Conservation (phyloP, 2,888 invertebrate species). For the Onchidella celtica region DNA sequence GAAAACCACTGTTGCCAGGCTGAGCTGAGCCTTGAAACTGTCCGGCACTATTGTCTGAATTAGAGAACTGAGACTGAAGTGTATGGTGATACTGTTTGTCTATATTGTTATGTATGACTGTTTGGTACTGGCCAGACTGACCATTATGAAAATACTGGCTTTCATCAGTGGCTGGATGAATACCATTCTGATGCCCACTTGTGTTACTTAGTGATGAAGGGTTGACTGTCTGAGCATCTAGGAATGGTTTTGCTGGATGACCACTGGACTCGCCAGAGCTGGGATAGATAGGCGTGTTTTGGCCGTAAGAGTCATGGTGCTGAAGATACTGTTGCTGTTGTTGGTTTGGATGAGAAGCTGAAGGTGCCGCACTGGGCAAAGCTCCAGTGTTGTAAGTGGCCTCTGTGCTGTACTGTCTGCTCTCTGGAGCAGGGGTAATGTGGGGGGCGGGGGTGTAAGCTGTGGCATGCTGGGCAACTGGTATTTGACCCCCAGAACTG, state of each 20-base stretch:
- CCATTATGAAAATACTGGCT: constrained; percentile 19
- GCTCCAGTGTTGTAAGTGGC: neutral
- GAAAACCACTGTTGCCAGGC: neutral
- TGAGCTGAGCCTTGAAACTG: constrained; percentile 26
- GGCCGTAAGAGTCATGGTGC: constrained; percentile 8
- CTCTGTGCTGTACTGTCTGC: neutral
- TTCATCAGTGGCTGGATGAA: neutral
- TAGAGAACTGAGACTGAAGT: constrained; percentile 1
- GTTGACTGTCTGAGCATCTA: constrained; percentile 1
- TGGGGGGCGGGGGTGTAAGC: no score
- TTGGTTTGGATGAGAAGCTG: neutral
- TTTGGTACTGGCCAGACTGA: constrained; percentile 4
- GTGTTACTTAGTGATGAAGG: neutral
- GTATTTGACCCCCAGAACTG: neutral
- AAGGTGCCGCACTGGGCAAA: neutral
- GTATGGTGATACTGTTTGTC: constrained; percentile 18
- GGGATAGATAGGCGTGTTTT: neutral
- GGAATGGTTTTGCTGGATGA: neutral
- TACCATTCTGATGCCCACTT: neutral
- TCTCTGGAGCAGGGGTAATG: no score
- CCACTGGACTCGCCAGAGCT: neutral
- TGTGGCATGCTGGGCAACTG: neutral
- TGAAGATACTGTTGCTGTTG: constrained; percentile 30
- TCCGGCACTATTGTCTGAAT: neutral
- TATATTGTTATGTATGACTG: neutral